phyloP scores from a whole-genome alignment of 2,888 invertebrate species.

The Acrocera orbiculus region DNA sequence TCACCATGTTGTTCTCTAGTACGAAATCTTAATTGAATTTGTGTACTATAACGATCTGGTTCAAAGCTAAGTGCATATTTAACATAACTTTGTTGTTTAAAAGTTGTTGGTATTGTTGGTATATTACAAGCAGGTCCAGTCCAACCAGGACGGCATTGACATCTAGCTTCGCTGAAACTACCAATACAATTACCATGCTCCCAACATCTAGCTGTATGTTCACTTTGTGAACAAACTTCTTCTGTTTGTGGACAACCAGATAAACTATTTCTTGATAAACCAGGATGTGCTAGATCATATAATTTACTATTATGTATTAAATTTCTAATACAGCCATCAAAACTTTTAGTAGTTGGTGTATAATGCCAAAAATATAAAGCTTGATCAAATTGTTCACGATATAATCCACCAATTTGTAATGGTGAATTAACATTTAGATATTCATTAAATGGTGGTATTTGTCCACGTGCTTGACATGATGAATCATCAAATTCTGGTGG shows the following conservation, averaged over 20 bases:
- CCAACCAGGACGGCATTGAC: conserved; percentile 92
- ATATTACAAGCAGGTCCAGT: conserved; percentile 76
- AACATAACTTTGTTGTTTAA: conserved; percentile 88
- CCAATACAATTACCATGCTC: conserved; percentile 91
- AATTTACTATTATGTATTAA: conserved; percentile 88
- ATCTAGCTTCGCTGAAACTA: conserved; percentile 71
- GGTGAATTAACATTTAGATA: conserved; percentile 92
- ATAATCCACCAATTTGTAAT: conserved; percentile 84
- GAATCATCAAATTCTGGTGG: conserved; percentile 77
- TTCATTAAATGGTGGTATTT: conserved; percentile 86
- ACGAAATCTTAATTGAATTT: conserved; percentile 83
- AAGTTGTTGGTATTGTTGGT: conserved; percentile 77
- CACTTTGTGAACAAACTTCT: conserved; percentile 75
- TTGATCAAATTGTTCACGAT: conserved; percentile 77
- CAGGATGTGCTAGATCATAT: conserved; percentile 89
- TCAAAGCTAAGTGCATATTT: conserved; percentile 90
- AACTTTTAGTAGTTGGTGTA: conserved; percentile 75
- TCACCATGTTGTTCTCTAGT: conserved; percentile 87
- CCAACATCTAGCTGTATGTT: conserved; percentile 72
- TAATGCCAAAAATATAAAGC: conserved; percentile 80
- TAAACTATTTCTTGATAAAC: conserved; percentile 66
- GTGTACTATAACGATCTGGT: conserved; percentile 79
- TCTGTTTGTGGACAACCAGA: conserved; percentile 90
- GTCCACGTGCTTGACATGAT: conserved; percentile 75
- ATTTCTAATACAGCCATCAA: conserved; percentile 92